Base-by-base conservation (phyloP, 2,888 invertebrate genomes). In the Drosophila robusta region DNA sequence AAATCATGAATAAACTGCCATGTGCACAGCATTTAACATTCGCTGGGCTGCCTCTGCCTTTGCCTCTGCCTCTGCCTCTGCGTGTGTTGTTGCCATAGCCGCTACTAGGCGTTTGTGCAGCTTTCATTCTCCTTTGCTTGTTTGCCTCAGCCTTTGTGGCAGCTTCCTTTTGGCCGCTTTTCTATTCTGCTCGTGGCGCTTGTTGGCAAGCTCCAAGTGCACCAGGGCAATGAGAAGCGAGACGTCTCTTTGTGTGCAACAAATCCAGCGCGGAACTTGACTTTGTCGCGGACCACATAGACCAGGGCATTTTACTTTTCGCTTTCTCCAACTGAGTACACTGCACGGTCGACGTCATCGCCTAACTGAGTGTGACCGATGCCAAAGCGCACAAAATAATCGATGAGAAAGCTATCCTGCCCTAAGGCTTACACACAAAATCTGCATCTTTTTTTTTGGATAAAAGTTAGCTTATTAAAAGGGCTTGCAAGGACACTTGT, bases 1-100 rank as follows among this genome's bases (percentile, higher is more conserved):
- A 89, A 89, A 89, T 86, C 89, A 89, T 86, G 85, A 89, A 86
- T 86, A 86, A 86, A 89, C 80, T 86, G 89, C 88, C 85, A 89
- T 89, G 89, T 88, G 85, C 88, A 86, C 83, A 89, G 70, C 86
- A 79, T 81, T 87, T 82, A 79, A 67, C 70, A 76, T 73, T 74
- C 66, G 62, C 63, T 56, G 52, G 45, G 42, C 60, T 52, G 39
- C 41, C 38, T 1, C 29, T 32, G 24, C 47, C 34, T 14, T 22
- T 38, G 32, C 36, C 11, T 3, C 32, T 11, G 32, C 11, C 32
- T 5, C 12, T 12, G 34, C 11, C 32, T 4, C 12, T 32, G 32
- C 11, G 11, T 11, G 2, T 32, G 11, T 32, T 32, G 34, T 4
- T 34, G 34, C 34, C 34, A 34, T 9, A 29, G 24, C 42, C 22